Evolutionary conservation across 2,797 vertebrate species (phyloP).

Genomic region (Onychomys arenicola): DNA sequence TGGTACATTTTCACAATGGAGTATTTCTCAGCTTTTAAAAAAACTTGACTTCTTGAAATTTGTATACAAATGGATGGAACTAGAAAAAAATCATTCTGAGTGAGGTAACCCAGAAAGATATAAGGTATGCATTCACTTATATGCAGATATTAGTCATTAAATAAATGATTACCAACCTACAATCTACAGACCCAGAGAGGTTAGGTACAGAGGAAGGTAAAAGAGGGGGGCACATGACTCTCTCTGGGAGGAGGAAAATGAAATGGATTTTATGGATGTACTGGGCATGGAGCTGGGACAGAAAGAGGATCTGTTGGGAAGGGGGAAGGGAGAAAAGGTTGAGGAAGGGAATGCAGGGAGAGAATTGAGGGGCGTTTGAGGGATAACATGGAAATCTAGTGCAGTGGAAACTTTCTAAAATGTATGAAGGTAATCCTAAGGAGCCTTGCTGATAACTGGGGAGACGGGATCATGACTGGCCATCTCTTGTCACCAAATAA

Average conservation of each 20-base stretch:
- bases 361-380: not conserved
- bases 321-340: not conserved
- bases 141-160: not conserved
- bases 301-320: too few species aligned
- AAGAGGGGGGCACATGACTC: not conserved
- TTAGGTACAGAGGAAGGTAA: not conserved
- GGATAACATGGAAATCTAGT: too few species aligned
- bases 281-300: not conserved
- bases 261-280: not conserved
- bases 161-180: not conserved
- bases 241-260: not conserved
- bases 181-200: not conserved
- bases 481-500: not conserved
- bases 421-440: not conserved
- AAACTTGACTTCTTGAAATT: not conserved
- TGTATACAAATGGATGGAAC: not conserved
- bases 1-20: not conserved
- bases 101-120: not conserved
- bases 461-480: not conserved
- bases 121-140: not conserved
- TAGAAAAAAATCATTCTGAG: not conserved
- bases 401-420: not conserved
- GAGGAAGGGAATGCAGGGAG: not conserved
- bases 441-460: not conserved
- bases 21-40: not conserved